Conservation (phyloP, 2,888 invertebrate species). For the Nymphalis polychloros region DNA sequence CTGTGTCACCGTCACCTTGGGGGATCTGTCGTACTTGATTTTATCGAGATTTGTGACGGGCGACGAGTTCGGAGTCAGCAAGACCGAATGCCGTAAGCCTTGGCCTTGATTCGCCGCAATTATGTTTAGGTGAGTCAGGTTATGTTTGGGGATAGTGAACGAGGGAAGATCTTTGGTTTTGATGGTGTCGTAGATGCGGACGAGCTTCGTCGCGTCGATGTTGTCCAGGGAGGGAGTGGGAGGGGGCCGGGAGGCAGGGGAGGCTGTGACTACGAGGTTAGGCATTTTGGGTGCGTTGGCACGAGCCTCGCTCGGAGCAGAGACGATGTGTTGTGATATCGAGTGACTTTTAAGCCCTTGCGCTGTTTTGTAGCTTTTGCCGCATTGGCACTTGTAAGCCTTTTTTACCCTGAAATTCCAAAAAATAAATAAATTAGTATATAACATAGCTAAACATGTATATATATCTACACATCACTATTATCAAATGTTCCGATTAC, state of each 20-base stretch:
- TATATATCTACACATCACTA: not conserved
- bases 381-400: constrained; percentile 91
- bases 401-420: constrained; percentile 85
- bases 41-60: constrained; percentile 64
- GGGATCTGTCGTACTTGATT: constrained; percentile 56
- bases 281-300: constrained; percentile 52
- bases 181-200: constrained; percentile 71
- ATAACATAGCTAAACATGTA: not conserved
- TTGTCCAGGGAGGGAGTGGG: constrained; percentile 51
- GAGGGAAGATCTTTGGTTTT: constrained; percentile 66
- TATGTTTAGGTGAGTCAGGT: constrained; percentile 57
- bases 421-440: not conserved
- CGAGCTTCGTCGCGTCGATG: constrained; percentile 64
- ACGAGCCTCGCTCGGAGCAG: constrained; percentile 38
- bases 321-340: constrained; percentile 58
- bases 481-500: not conserved
- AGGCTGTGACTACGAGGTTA: constrained; percentile 70
- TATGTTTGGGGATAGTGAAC: constrained; percentile 71
- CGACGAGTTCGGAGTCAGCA: constrained; percentile 78
- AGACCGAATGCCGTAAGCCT: constrained; percentile 55
- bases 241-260: constrained; percentile 55
- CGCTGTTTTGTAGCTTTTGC: constrained; percentile 91
- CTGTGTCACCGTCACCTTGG: constrained; percentile 61
- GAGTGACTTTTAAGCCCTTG: constrained; percentile 90
- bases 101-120: constrained; percentile 49